Conservation (phyloP, 2,797 vertebrate species). For the Girardinus metallicus region DNA sequence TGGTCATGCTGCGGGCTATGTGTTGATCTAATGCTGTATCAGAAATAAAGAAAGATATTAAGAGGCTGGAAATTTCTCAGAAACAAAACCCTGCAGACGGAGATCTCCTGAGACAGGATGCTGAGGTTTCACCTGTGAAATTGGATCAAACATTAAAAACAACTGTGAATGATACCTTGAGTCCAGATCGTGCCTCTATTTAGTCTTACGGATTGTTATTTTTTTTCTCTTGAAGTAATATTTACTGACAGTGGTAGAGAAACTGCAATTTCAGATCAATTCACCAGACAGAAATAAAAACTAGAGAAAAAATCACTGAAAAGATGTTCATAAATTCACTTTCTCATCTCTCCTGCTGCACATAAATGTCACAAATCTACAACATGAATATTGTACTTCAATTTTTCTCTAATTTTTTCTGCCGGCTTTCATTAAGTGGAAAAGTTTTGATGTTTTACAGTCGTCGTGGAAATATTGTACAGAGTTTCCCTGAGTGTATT, state of each 20-base stretch:
- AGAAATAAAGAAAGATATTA: neutral
- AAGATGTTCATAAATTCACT: neutral
- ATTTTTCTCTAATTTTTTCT: neutral
- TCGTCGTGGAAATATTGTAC: neutral
- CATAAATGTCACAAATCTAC: neutral
- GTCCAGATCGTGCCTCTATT: neutral
- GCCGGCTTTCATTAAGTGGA: neutral
- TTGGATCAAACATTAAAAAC: constrained; percentile 3
- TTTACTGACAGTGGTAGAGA: neutral
- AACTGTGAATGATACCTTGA: constrained; percentile 3
- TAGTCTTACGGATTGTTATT: neutral
- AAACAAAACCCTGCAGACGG: constrained; percentile 19
- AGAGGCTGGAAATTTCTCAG: neutral
- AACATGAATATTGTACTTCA: neutral
- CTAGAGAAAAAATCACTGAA: neutral
- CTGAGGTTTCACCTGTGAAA: neutral
- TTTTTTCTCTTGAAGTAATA: constrained; percentile 1
- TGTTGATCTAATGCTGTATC: constrained; percentile 2
- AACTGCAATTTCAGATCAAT: neutral
- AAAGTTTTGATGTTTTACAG: neutral
- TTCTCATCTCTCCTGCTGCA: neutral
- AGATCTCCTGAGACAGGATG: constrained; percentile 12
- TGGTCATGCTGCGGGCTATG: neutral
- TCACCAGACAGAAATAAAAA: neutral
- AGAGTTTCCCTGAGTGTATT: too few species aligned